phyloP scores from a whole-genome alignment of 2,888 invertebrate species.

The Netelia melanura region DNA sequence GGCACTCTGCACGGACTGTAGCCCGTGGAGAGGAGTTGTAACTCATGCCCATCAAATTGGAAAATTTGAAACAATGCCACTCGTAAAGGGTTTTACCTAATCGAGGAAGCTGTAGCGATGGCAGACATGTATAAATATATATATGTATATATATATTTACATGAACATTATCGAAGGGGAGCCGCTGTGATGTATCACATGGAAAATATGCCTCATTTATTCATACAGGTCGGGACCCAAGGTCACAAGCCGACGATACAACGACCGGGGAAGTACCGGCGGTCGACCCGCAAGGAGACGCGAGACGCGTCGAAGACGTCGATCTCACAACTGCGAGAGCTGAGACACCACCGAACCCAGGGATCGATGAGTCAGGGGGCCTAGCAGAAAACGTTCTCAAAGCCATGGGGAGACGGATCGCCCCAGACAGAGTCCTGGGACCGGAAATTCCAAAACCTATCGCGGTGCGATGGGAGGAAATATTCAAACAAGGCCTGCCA shows the following conservation, averaged over 20 bases:
- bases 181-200: too few relatives aligned
- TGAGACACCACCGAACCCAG: constrained; percentile 18
- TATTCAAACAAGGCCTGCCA: constrained; percentile 30
- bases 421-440: background rate
- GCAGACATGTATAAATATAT: background rate
- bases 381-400: constrained; percentile 33
- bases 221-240: constrained; percentile 5
- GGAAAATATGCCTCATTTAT: constrained; percentile 8
- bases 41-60: background rate
- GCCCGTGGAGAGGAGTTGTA: constrained; percentile 11
- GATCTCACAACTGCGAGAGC: background rate
- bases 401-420: constrained; percentile 37
- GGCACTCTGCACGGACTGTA: constrained; percentile 4
- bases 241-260: background rate
- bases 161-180: background rate
- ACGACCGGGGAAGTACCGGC: background rate
- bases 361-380: constrained; percentile 30
- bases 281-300: background rate
- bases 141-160: too few relatives aligned
- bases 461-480: constrained; percentile 38
- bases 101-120: constrained; percentile 19
- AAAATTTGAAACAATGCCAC: constrained; percentile 15
- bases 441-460: constrained; percentile 29
- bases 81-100: constrained; percentile 12
- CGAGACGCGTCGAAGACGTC: background rate